phyloP scores from a whole-genome alignment of 1,140 invertebrate species.

The Protaetia brevitarsis region DNA sequence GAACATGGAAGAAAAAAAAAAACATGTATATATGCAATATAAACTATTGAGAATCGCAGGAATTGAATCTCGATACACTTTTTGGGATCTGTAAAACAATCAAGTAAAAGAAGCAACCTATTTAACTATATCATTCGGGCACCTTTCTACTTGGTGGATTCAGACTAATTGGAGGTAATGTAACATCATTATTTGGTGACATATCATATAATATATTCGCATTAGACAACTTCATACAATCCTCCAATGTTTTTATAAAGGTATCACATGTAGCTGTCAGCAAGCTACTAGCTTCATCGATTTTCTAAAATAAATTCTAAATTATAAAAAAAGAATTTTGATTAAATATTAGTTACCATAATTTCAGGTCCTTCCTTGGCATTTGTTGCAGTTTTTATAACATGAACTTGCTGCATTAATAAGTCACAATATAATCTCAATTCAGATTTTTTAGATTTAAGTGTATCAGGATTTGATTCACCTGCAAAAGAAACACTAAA shows the following conservation, averaged over 20 bases:
- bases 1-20: background rate
- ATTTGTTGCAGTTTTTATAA: slow-evolving; percentile 65
- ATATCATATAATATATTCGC: slow-evolving; percentile 52
- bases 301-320: slow-evolving; percentile 57
- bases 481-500: slow-evolving; percentile 26
- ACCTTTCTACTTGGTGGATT: slow-evolving; percentile 41
- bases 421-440: slow-evolving; percentile 77
- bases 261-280: slow-evolving; percentile 78
- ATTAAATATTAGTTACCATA: slow-evolving; percentile 53
- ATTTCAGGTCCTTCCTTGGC: slow-evolving; percentile 58
- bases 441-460: slow-evolving; percentile 76
- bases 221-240: slow-evolving; percentile 69
- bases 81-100: slow-evolving; percentile 27
- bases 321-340: background rate
- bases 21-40: background rate
- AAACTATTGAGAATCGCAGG: slow-evolving; percentile 27
- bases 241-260: slow-evolving; percentile 77
- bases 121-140: slow-evolving; percentile 1
- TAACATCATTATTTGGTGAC: slow-evolving; percentile 44
- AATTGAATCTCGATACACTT: slow-evolving; percentile 30
- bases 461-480: slow-evolving; percentile 51
- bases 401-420: slow-evolving; percentile 81
- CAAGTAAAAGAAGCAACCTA: background rate
- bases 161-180: slow-evolving; percentile 41
- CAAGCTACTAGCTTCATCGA: slow-evolving; percentile 72